Percentiles rank a stretch among this genome's conserved stretches.
phyloP scores from a whole-genome alignment of 23 tunicate species.

The Trididemnum clinides region DNA sequence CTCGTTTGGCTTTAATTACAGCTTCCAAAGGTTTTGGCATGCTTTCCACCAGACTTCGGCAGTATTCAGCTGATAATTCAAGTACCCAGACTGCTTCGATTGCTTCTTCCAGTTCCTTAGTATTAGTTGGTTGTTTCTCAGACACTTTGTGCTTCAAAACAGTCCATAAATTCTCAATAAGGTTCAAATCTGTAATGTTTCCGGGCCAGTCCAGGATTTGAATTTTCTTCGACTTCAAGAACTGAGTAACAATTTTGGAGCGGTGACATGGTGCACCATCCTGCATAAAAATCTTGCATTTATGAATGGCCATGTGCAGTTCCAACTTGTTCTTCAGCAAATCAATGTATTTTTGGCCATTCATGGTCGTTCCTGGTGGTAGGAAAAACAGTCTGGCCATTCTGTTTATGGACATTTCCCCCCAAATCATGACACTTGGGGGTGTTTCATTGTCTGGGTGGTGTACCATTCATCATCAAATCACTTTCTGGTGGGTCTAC shows the following conservation, averaged over 20 bases:
- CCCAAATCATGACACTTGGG: slow-evolving; percentile 29
- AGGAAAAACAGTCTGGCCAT: slow-evolving; percentile 32
- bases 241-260: slow-evolving; percentile 16
- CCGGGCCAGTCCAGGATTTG: slow-evolving; percentile 24
- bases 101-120: too few relatives aligned
- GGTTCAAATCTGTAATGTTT: slow-evolving; percentile 23
- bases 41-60: slow-evolving; percentile 31
- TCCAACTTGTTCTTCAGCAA: slow-evolving; percentile 1
- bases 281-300: slow-evolving; percentile 15
- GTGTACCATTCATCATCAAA: background rate
- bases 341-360: too few relatives aligned
- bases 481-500: slow-evolving; percentile 22
- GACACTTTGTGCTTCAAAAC: slow-evolving; percentile 33
- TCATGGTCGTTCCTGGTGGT: slow-evolving; percentile 38
- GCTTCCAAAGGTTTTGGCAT: slow-evolving; percentile 29
- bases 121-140: slow-evolving; percentile 32
- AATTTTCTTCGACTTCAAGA: slow-evolving; percentile 21
- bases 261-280: too few relatives aligned
- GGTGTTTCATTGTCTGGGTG: slow-evolving; percentile 14
- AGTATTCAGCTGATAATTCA: slow-evolving; percentile 11
- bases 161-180: slow-evolving; percentile 19
- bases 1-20: slow-evolving; percentile 21
- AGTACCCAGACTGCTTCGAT: too few relatives aligned
- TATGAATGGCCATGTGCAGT: slow-evolving; percentile 26
- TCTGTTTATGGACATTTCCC: slow-evolving; percentile 19